A percentile compares a stretch with the other conserved stretches of the same genome.
phyloP scores from a whole-genome alignment of 2,797 vertebrate species.

The Simalia tracyae region DNA sequence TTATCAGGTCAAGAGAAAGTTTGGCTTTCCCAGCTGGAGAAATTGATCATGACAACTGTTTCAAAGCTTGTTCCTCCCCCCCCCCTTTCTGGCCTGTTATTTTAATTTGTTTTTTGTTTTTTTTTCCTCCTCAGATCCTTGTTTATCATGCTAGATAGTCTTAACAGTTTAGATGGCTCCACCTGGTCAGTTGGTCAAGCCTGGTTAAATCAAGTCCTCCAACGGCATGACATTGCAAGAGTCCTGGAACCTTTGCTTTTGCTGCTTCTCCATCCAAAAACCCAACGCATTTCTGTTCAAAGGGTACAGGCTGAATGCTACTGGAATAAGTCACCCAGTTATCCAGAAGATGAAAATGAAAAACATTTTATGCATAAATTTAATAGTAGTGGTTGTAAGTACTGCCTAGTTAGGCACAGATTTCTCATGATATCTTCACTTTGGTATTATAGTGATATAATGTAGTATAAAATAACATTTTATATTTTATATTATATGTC shows the following conservation, averaged over 20 bases:
- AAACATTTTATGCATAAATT: slow-evolving; percentile 82
- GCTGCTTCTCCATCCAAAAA: slow-evolving; percentile 95
- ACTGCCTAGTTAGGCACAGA: not conserved
- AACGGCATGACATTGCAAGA: slow-evolving; percentile 97
- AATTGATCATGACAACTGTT: not conserved
- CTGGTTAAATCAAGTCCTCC: slow-evolving; percentile 96
- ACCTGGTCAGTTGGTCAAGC: slow-evolving; percentile 93
- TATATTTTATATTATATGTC: not conserved
- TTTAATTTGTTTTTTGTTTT: not conserved
- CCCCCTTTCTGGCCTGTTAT: not conserved
- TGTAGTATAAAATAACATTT: not conserved
- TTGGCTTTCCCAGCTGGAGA: not conserved
- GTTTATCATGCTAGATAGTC: slow-evolving; percentile 97
- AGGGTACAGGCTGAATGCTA: slow-evolving; percentile 92
- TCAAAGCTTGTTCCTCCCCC: no score
- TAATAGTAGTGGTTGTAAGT: slow-evolving; percentile 83
- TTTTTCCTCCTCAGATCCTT: slow-evolving; percentile 81
- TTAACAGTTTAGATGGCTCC: slow-evolving; percentile 93
- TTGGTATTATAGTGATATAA: not conserved
- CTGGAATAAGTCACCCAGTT: slow-evolving; percentile 79
- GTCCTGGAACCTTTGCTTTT: slow-evolving; percentile 94
- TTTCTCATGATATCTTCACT: not conserved
- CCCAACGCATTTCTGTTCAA: slow-evolving; percentile 95
- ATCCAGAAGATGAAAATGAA: slow-evolving; percentile 73
- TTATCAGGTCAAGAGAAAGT: not conserved